Evolutionary conservation across 2,113 vertebrate genomes (phyloP).

Genomic region (Nothocercus nigrocapillus): DNA sequence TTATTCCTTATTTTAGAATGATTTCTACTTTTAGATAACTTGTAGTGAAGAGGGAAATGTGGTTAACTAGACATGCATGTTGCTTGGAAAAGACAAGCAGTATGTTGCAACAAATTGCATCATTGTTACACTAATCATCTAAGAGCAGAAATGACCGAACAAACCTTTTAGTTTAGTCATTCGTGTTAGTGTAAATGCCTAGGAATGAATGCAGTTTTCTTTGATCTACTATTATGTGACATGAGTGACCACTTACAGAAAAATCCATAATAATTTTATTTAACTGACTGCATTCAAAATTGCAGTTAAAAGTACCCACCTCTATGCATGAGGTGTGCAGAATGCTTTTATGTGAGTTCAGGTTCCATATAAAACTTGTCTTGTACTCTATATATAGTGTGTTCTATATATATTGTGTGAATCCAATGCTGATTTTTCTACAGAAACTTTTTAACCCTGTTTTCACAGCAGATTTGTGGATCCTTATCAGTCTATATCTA

Average conservation of each 20-base stretch:
- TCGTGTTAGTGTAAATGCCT: constrained; percentile 34
- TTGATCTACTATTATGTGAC: constrained; percentile 18
- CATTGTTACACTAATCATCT: background rate
- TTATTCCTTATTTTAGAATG: background rate
- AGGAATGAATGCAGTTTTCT: constrained; percentile 39
- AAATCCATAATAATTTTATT: constrained; percentile 4
- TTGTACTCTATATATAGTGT: background rate
- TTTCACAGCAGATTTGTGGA: background rate
- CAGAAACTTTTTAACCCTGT: background rate
- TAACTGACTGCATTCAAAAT: background rate
- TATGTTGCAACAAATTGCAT: background rate
- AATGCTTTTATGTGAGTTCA: background rate
- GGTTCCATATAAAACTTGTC: background rate
- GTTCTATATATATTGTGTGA: background rate
- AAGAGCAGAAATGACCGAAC: background rate
- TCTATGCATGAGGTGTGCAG: background rate
- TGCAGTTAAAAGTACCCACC: background rate
- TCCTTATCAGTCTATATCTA: background rate
- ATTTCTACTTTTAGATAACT: background rate
- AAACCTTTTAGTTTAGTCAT: background rate
- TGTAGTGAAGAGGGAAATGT: background rate
- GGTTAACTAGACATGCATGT: background rate
- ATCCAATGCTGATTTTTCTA: background rate
- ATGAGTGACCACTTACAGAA: constrained; percentile 17
- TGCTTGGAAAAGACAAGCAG: background rate